Percentiles rank a stretch among this genome's conserved stretches.
phyloP scores from a whole-genome alignment of 2,888 invertebrate genomes.

The Calameuta idolon region DNA sequence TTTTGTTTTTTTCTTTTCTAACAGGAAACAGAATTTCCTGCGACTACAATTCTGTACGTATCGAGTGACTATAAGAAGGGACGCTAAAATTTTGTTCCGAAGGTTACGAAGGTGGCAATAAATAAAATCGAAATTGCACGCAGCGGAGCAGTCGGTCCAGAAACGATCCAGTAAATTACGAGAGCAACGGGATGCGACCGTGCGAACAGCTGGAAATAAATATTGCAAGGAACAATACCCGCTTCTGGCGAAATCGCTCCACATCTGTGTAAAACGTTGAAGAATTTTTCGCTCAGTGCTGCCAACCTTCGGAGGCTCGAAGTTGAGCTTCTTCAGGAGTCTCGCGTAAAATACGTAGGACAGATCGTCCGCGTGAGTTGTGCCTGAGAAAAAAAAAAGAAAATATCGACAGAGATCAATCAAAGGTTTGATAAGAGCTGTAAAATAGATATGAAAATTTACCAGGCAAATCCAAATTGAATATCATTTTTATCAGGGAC shows the following conservation, averaged over 20 bases:
- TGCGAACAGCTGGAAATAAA: background rate
- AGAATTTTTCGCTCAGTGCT: slow-evolving; percentile 37
- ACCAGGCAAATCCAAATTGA: slow-evolving; percentile 42
- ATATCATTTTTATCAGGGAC: slow-evolving; percentile 32
- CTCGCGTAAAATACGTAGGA: slow-evolving; percentile 45
- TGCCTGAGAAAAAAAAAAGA: slow-evolving; percentile 29
- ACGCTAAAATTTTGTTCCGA: background rate
- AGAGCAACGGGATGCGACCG: background rate
- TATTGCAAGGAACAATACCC: slow-evolving; percentile 41
- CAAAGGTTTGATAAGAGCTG: background rate
- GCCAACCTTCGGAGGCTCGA: slow-evolving; percentile 27
- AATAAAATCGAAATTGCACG: background rate
- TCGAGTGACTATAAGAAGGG: background rate
- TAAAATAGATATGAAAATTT: slow-evolving; percentile 19
- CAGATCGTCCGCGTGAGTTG: slow-evolving; percentile 51
- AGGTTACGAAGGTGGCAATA: background rate
- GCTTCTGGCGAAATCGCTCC: slow-evolving; percentile 61
- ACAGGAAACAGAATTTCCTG: background rate
- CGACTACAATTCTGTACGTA: background rate
- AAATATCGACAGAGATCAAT: background rate
- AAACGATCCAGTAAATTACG: background rate
- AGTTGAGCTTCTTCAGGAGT: slow-evolving; percentile 18
- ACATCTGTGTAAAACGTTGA: slow-evolving; percentile 53
- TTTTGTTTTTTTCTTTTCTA: background rate
- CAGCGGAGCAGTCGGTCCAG: background rate